Evolutionary conservation across 2,888 invertebrate genomes (phyloP).

Genomic region (Amorpha juglandis): DNA sequence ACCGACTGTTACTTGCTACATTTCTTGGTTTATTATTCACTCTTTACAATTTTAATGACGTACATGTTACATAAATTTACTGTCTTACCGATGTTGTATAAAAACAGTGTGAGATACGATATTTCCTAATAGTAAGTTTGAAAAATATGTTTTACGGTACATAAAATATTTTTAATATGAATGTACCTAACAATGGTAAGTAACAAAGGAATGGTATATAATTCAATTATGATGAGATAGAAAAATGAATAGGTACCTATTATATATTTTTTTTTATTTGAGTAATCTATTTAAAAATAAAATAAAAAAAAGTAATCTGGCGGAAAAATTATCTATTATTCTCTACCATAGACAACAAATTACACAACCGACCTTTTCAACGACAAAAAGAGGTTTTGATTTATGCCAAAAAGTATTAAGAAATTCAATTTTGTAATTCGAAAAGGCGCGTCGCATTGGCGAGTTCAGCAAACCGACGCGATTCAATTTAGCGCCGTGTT

Average conservation of each 20-base stretch:
- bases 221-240: no score
- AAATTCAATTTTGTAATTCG: slow-evolving; percentile 70
- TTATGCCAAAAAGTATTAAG: slow-evolving; percentile 56
- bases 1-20: background rate
- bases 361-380: slow-evolving; percentile 17
- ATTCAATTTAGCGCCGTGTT: slow-evolving; percentile 75
- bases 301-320: background rate
- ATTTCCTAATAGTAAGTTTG: no score
- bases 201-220: no score
- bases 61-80: no score
- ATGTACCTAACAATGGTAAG: background rate
- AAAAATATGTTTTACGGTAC: no score
- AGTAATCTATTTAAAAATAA: background rate
- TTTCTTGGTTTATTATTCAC: background rate
- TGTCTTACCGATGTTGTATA: no score
- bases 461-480: slow-evolving; percentile 58
- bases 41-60: background rate
- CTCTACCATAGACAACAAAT: slow-evolving; percentile 5
- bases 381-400: slow-evolving; percentile 45
- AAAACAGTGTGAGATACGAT: no score
- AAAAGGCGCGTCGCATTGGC: slow-evolving; percentile 52
- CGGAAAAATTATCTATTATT: slow-evolving; percentile 7
- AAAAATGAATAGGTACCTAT: no score
- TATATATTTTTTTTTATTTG: no score
- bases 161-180: background rate